These are phyloP conservation scores for Peucedramus taeniatus DNA, from an alignment of 2,113 vertebrate species.

Conservation along the genomic window DNA sequence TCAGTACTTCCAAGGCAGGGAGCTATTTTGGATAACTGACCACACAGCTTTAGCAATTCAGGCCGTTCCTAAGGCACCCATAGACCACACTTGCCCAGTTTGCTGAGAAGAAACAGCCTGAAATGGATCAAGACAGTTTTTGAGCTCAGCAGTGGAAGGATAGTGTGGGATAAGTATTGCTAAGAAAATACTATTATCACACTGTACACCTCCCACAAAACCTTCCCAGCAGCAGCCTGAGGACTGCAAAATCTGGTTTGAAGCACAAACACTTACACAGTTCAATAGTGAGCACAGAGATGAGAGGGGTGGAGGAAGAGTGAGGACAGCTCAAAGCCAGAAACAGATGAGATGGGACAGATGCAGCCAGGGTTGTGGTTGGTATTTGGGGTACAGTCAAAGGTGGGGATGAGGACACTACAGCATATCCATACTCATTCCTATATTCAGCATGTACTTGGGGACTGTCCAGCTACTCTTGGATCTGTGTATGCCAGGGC, in stretches of 20 bases:
- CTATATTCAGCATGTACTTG: not conserved
- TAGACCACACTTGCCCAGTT: not conserved
- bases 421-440: not conserved
- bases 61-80: not conserved
- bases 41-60: not conserved
- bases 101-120: not conserved
- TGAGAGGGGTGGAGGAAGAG: not conserved
- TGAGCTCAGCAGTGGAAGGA: not conserved
- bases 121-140: not conserved
- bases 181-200: not conserved
- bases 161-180: not conserved
- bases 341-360: not conserved
- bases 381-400: not conserved
- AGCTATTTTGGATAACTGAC: not conserved
- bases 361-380: not conserved
- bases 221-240: not conserved
- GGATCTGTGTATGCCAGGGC: not conserved
- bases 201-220: not conserved
- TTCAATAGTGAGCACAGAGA: not conserved
- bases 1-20: not conserved
- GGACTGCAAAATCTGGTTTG: not conserved
- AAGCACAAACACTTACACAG: fast-evolving
- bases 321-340: not conserved
- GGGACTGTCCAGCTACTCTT: not conserved
- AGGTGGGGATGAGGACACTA: not conserved